These are phyloP conservation scores for Condylura cristata DNA, from an alignment of 2,113 vertebrate genomes.

Conservation along the genomic window DNA sequence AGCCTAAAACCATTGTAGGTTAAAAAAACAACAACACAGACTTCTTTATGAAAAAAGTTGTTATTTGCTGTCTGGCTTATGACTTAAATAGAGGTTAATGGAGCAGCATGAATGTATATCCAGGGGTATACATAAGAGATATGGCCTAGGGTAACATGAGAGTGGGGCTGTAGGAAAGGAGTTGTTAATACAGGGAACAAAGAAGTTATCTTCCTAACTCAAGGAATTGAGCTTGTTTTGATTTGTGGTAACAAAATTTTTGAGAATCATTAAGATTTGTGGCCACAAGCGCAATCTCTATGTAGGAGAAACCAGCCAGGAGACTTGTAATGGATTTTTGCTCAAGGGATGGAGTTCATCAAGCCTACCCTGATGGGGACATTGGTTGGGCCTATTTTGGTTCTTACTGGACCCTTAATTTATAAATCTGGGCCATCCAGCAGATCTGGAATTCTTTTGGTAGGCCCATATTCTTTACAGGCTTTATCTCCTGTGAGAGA, in stretches of 20 bases:
- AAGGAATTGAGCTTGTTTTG: neutral
- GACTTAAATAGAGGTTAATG: neutral
- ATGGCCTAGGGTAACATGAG: neutral
- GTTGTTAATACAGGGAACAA: neutral
- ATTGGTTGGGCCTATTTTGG: neutral
- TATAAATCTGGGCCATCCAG: neutral
- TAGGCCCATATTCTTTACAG: neutral
- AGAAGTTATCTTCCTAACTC: neutral
- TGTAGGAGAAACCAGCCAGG: neutral
- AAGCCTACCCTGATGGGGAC: neutral
- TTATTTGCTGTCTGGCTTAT: neutral
- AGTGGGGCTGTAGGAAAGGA: neutral
- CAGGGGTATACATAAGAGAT: neutral
- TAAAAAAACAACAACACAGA: neutral
- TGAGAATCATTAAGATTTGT: neutral
- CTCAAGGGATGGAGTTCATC: neutral
- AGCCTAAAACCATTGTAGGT: neutral
- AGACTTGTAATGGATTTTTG: neutral
- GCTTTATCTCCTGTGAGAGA: neutral
- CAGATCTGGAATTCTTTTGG: neutral
- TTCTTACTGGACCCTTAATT: neutral
- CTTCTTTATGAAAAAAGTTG: neutral
- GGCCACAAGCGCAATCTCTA: neutral
- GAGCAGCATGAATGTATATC: neutral
- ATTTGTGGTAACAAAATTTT: neutral